Conservation (phyloP, 2,888 invertebrate genomes). For the Cantharis nigra region DNA sequence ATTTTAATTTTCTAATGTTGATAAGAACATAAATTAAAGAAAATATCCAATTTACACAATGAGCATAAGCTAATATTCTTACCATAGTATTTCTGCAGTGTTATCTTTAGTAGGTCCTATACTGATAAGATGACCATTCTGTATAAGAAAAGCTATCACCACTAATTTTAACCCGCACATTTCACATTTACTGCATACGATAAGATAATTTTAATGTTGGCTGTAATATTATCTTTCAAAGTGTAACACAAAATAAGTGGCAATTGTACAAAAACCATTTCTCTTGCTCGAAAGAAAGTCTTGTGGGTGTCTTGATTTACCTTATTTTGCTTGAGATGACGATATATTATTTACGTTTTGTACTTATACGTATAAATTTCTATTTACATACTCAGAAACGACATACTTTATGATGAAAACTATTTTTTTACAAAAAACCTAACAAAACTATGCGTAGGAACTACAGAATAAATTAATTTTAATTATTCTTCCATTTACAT, state of each 20-base stretch:
- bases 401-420: neutral
- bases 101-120: constrained; percentile 15
- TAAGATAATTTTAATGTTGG: constrained; percentile 3
- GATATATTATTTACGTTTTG: neutral
- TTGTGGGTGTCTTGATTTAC: constrained; percentile 23
- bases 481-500: neutral
- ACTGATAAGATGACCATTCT: constrained; percentile 36
- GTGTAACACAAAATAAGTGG: neutral
- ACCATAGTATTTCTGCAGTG: constrained; percentile 34
- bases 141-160: constrained; percentile 31
- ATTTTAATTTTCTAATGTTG: too few relatives aligned
- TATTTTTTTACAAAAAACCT: neutral
- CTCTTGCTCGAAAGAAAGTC: constrained; percentile 22
- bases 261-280: constrained; percentile 20
- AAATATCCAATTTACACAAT: neutral
- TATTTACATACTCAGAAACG: neutral
- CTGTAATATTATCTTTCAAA: neutral
- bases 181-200: constrained; percentile 26
- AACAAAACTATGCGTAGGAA: neutral
- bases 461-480: neutral
- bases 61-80: constrained; percentile 7
- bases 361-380: neutral
- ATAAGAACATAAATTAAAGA: neutral
- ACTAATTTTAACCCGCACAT: constrained; percentile 32
- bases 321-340: constrained; percentile 9